Base-by-base conservation (phyloP, 2,113 vertebrate genomes). In the Willisornis vidua region DNA sequence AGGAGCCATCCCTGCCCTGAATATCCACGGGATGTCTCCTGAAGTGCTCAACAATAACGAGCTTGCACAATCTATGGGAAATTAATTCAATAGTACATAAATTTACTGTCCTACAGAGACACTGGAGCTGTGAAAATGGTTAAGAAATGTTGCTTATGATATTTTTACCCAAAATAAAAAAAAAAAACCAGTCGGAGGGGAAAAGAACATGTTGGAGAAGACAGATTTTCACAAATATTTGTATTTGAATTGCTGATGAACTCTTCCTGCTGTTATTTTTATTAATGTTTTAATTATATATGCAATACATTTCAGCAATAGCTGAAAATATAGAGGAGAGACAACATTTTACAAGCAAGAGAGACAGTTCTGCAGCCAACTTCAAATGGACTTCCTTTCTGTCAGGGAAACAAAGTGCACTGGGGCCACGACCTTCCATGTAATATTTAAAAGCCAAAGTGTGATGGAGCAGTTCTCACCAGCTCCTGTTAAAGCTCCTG, bases 191-290 rank as follows among this genome's bases (percentile, higher is more conserved):
- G 12, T 81, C 77, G 59, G 72, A 89, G 92, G 72, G 65, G 93
- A 90, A 94, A 87, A 31, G 37, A 95, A 93, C 93, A 94, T 92
- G 76, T 92, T 94, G 94, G 76, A 96, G 65, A 96, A 94, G 93
- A 95, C 94, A 96, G 96, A 96, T 96, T 96, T 96, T 97, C 96
- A 92, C 93, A 96, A 97, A 95, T 95, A 90, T 89, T 93, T 93
- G 79, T 94, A 95, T 96, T 95, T 94, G 94, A 96, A 97, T 97
- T 96, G 96, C 96, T 97, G 96, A 96, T 97, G 76, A 97, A 95
- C 92, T 84, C 85, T 94, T 94, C 93, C 96, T 96, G 94, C 95
- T 96, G 95, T 93, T 96, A 95, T 96, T 96, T 96, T 96, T 97
- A 96, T 95, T 97, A 95, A 96, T 96, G 93, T 29, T 94, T 95